Base-by-base conservation (phyloP, 2,888 invertebrate species). In the Papilio protenor region DNA sequence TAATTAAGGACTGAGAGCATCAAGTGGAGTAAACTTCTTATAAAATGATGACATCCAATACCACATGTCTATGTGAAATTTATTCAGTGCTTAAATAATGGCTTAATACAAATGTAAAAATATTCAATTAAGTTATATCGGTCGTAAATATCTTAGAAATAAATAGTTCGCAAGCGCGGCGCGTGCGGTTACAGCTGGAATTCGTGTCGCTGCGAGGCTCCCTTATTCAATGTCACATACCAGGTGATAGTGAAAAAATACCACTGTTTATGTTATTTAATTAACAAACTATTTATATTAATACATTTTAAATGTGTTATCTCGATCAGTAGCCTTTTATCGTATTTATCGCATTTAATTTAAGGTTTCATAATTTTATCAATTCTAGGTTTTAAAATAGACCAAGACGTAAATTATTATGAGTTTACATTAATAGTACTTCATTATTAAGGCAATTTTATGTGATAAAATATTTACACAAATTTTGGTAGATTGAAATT, bases 181-280 rank as follows among this genome's bases (percentile, higher is more conserved):
- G 57, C 69, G 64, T 59, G 74, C 70, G 69, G 18, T n/a, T 47
- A 61, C 74, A 49, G 33, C 55, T 70, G 74, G 27, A 2, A 23
- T 5, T 16, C 23, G 27, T 66, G 49, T n/a, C 33, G 57, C 55
- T 45, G 4, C 49, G 49, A n/a, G 23, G 27, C 55, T 16, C 33
- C 61, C 59, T 71, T 74, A 61, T 75, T 77, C 77, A 71, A 74
- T 75, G 77, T 71, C 74, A n/a, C 16, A 8, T 40, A 59, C 45
- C 77, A 77, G 74, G 47, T 77, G 77, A 72, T 77, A 73, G 49
- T 23, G 71, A 52, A 64, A 77, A 70, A 49, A 49, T 69, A 33
- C 21, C 14, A 74, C 27, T 21, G 70, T 59, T 73, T 40, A 69
- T 52, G 27, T 45, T 23, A 69, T 55, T 57, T 45, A 69, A 77